Base-by-base conservation (phyloP, 2,888 invertebrate genomes). In the Drosophila ustulata region DNA sequence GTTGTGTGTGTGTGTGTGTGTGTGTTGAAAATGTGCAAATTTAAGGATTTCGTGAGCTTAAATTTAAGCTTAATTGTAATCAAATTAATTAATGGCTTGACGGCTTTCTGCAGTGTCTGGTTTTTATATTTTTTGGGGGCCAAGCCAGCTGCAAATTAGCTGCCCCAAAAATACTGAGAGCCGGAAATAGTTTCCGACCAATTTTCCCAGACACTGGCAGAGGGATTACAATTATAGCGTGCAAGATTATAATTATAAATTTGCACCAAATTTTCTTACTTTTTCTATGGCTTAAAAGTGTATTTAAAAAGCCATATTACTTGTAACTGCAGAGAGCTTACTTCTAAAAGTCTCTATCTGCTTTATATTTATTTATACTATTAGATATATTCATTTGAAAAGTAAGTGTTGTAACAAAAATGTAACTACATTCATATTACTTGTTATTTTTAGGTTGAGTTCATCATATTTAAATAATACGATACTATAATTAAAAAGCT, bases 51-150 rank as follows among this genome's bases (percentile, higher is more conserved):
- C 13, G 37, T 32, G 23, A 43, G 74, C 74, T 78, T 73, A 51
- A 47, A 52, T 61, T 62, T 58, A 64, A 75, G 68, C 75, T 73
- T 68, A 78, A 73, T 72, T 72, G 63, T 64, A 43, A 65, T 74
- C 59, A 63, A 75, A 75, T 75, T 75, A 75, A 75, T 75, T 66
- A 63, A 63, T 62, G 62, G 55, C 58, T 66, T 62, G 47, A 55
- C 52, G 13, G 59, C 50, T 51, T 13, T 71, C 23, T 34, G 46
- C 23, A 46, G 13, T 26, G 26, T 47, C 46, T 56, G 30, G 9
- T 0, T 41, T 18, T 18, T 18, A 18, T 18, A 18, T 18, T 18
- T 30, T 32, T 56, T 9, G 5, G 5, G 5, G 32, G 11, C 39
- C n/a, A 26, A 13, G 37, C 37, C 37, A 37, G 46, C 25, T 46